Evolutionary conservation across 2,888 invertebrate species (phyloP).

Genomic region (Cheilosia variabilis): DNA sequence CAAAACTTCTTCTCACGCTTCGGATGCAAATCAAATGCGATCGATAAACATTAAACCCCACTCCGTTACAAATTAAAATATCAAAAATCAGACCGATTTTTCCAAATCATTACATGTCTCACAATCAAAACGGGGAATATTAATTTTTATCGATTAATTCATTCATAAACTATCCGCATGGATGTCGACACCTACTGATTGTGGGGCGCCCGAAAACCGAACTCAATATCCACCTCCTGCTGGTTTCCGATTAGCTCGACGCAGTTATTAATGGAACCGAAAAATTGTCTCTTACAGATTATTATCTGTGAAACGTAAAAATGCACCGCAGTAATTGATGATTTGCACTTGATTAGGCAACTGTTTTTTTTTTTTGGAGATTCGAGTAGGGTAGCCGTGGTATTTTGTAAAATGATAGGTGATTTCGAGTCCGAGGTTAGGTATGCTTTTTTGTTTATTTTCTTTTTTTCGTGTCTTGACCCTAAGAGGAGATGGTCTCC

Average conservation of each 20-base stretch:
- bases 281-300: conserved; percentile 57
- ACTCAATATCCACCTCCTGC: conserved; percentile 53
- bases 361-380: conserved; percentile 10
- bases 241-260: conserved; percentile 49
- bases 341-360: conserved; percentile 47
- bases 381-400: not conserved
- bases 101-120: conserved; percentile 14
- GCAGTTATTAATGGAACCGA: conserved; percentile 63
- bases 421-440: not conserved
- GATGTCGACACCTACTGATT: conserved; percentile 68
- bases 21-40: conserved; percentile 18
- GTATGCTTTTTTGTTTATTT: conserved; percentile 27
- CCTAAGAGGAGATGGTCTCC: conserved; percentile 4
- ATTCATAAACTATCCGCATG: conserved; percentile 48
- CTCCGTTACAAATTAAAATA: conserved; percentile 43
- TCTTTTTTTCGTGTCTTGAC: not conserved
- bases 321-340: conserved; percentile 39
- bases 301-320: conserved; percentile 44
- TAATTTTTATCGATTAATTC: conserved; percentile 50
- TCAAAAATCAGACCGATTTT: conserved; percentile 11
- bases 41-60: conserved; percentile 17
- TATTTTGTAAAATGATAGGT: conserved; percentile 1
- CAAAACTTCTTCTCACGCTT: conserved; percentile 39
- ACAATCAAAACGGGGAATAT: conserved; percentile 49
- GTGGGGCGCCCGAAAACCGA: conserved; percentile 59